Base-by-base conservation (phyloP, 2,888 invertebrate genomes). In the Lymantria dispar region DNA sequence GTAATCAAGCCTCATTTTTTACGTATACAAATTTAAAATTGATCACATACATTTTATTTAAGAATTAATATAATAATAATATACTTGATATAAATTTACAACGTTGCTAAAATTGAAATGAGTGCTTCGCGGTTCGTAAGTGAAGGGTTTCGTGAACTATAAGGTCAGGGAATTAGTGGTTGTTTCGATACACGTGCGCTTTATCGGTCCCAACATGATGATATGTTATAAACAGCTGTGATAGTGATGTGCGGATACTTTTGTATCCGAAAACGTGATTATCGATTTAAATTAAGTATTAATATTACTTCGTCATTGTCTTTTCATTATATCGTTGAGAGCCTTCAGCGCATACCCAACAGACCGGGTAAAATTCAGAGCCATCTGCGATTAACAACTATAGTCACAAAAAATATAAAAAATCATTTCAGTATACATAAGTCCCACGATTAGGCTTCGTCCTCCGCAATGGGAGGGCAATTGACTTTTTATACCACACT, bases 111-210 rank as follows among this genome's bases (percentile, higher is more conserved):
- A 43, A 47, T 49, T 43, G 30, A 46, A 36, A 45, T 45, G 14
- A 15, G 48, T 45, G 29, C 33, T 43, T 43, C 36, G 45, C 48
- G 45, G 48, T 43, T n/a, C 29, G 12, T 53, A 50, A 54, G 41
- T 49, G 47, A 41, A 63, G n/a, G 60, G 61, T 37, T 50, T 52
- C 38, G 51, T 64, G 68, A 70, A 64, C 69, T 42, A 22, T 11
- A 14, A 33, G 71, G 68, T 71, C 72, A 55, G 43, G 43, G 53
- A 60, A 68, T 69, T 67, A 63, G 68, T 62, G 52, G 52, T 58
- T 50, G 52, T 47, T 47, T 45, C 45, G 36, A 56, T 38, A 47
- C 29, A 22, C 12, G 15, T 55, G 54, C 52, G 56, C 48, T 45
- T 49, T 53, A 60, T 54, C 11, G 22, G 30, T 30, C 30, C 44